phyloP scores from a whole-genome alignment of 2,113 vertebrate species.

The Sialia sialis region DNA sequence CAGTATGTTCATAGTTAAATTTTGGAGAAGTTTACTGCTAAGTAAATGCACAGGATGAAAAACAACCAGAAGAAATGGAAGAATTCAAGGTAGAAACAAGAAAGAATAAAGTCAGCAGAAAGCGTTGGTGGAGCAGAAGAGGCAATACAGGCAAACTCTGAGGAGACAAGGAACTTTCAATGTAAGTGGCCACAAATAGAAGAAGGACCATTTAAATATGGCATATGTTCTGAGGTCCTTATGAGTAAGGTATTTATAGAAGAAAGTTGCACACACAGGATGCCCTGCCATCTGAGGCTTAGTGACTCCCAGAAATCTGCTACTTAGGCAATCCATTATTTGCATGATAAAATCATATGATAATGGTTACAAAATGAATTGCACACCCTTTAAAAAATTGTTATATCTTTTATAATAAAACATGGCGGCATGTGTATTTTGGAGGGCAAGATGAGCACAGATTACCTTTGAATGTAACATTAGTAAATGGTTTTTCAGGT shows the following conservation, averaged over 20 bases:
- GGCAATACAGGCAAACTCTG: not conserved
- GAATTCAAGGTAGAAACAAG: not conserved
- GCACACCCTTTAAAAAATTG: accelerated
- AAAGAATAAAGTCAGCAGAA: not conserved
- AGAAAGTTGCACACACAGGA: not conserved
- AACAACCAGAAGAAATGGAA: not conserved
- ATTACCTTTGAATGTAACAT: not conserved
- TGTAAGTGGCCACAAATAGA: not conserved
- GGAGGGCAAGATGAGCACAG: not conserved
- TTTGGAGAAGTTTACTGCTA: not conserved
- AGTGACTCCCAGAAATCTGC: constrained; percentile 12
- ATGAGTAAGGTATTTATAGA: not conserved
- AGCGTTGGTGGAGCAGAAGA: not conserved
- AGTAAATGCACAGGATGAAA: not conserved
- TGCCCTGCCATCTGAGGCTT: not conserved
- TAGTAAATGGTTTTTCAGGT: not conserved
- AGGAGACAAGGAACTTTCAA: not conserved
- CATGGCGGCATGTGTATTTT: not conserved
- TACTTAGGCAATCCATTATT: not conserved
- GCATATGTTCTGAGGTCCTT: not conserved
- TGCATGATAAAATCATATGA: not conserved
- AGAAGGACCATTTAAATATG: not conserved
- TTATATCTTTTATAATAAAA: not conserved
- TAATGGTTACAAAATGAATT: not conserved
- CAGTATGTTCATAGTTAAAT: not conserved